Evolutionary conservation across 2,888 invertebrate species (phyloP).

Genomic region (Steinernema scapterisci): DNA sequence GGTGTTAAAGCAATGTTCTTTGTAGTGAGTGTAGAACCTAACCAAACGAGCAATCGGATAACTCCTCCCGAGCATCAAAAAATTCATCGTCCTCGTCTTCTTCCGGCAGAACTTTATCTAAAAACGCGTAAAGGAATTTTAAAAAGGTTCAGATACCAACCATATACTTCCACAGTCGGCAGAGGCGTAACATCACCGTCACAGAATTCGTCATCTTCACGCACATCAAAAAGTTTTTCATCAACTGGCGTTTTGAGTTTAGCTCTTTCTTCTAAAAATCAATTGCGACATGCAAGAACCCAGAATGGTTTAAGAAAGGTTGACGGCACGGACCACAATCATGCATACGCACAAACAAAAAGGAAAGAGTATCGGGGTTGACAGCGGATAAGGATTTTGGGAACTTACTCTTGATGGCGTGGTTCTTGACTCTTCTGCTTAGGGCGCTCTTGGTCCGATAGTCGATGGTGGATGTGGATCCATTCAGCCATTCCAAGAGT

Average conservation of each 20-base stretch:
- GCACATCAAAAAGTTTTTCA: conserved; percentile 12
- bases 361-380: not conserved
- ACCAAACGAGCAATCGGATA: conserved; percentile 24
- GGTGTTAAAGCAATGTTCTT: conserved; percentile 19
- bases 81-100: conserved; percentile 21
- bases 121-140: not conserved
- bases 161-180: not conserved
- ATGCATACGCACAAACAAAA: conserved; percentile 7
- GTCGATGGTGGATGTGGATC: conserved; percentile 1
- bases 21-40: conserved; percentile 17
- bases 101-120: not conserved
- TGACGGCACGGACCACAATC: not conserved
- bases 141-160: not conserved
- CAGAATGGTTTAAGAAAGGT: not conserved
- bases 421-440: conserved; percentile 3
- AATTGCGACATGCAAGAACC: conserved; percentile 19
- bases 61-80: conserved; percentile 15
- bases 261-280: conserved; percentile 15
- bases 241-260: conserved; percentile 1
- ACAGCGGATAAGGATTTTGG: not conserved
- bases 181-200: not conserved
- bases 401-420: conserved; percentile 25
- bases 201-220: not conserved
- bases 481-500: conserved; percentile 18
- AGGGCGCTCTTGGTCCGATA: conserved; percentile 14